These are phyloP conservation scores for Numenius phaeopus DNA, from an alignment of 2,797 vertebrate species.

Conservation along the genomic window DNA sequence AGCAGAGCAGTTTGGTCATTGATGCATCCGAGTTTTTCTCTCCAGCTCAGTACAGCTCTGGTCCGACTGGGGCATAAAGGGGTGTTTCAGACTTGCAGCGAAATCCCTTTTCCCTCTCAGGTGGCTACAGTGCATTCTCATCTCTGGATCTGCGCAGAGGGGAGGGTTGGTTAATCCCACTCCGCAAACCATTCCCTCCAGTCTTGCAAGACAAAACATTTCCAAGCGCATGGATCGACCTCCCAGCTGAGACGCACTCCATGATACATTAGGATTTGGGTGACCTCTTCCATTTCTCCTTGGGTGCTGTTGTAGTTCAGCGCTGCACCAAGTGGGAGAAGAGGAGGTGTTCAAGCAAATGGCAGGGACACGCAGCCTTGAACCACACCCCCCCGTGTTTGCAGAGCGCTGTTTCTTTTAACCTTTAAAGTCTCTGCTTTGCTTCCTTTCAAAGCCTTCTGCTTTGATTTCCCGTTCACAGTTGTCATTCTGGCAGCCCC, in stretches of 20 bases:
- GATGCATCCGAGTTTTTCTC: background rate
- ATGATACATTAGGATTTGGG: background rate
- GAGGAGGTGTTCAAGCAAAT: background rate
- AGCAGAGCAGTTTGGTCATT: background rate
- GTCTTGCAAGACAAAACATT: background rate
- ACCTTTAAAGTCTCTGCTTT: slow-evolving; percentile 59
- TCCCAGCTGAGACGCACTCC: background rate
- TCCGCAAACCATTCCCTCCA: background rate
- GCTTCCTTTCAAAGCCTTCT: slow-evolving; percentile 40
- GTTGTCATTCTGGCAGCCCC: slow-evolving; percentile 62
- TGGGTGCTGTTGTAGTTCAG: background rate
- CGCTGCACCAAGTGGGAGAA: background rate
- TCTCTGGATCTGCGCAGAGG: background rate
- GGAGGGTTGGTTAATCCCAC: background rate
- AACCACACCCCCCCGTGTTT: background rate
- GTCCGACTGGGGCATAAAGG: background rate
- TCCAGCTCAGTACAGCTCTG: background rate
- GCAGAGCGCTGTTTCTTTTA: slow-evolving; percentile 1
- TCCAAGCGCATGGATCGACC: background rate
- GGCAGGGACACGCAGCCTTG: background rate
- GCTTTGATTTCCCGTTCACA: slow-evolving; percentile 47
- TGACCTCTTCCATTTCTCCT: background rate
- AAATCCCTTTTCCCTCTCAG: background rate
- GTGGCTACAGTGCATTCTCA: background rate
- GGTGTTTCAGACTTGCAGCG: background rate